phyloP scores from a whole-genome alignment of 1,140 invertebrate genomes.

The Scaptomyza graminum region DNA sequence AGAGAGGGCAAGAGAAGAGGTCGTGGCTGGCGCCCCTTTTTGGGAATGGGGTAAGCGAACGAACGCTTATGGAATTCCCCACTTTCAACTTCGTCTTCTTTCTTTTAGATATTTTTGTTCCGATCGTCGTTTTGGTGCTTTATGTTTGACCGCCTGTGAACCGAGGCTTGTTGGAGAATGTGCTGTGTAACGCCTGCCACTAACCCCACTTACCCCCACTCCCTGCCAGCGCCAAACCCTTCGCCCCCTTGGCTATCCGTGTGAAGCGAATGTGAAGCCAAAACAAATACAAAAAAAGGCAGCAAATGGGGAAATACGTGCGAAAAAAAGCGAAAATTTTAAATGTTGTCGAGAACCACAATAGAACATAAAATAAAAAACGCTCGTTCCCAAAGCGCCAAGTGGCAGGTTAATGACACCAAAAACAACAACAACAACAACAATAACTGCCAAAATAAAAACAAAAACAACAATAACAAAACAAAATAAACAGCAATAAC shows the following conservation, averaged over 20 bases:
- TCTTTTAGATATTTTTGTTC: constrained; percentile 1
- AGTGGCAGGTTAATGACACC: constrained; percentile 71
- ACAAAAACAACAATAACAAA: constrained; percentile 36
- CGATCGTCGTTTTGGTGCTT: constrained; percentile 17
- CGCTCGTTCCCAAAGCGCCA: constrained; percentile 65
- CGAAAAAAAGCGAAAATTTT: constrained; percentile 51
- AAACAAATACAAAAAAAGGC: constrained; percentile 57
- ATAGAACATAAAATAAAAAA: constrained; percentile 18
- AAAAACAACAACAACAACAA: constrained; percentile 27
- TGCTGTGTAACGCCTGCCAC: constrained; percentile 18
- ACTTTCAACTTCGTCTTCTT: neutral
- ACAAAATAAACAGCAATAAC: constrained; percentile 14
- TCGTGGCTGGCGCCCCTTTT: constrained; percentile 3
- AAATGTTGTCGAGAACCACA: constrained; percentile 46
- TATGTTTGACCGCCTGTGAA: constrained; percentile 56
- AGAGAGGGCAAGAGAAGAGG: neutral
- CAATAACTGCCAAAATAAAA: constrained; percentile 38
- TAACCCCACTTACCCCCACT: neutral
- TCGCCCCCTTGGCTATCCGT: neutral
- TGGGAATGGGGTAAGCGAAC: constrained; percentile 2
- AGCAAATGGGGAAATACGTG: constrained; percentile 57
- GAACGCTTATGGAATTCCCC: neutral
- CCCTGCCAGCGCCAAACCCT: neutral
- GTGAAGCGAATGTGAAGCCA: constrained; percentile 60
- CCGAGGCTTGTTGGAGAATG: constrained; percentile 25